Base-by-base conservation (phyloP, 2,113 vertebrate genomes). In the Colaptes auratus region DNA sequence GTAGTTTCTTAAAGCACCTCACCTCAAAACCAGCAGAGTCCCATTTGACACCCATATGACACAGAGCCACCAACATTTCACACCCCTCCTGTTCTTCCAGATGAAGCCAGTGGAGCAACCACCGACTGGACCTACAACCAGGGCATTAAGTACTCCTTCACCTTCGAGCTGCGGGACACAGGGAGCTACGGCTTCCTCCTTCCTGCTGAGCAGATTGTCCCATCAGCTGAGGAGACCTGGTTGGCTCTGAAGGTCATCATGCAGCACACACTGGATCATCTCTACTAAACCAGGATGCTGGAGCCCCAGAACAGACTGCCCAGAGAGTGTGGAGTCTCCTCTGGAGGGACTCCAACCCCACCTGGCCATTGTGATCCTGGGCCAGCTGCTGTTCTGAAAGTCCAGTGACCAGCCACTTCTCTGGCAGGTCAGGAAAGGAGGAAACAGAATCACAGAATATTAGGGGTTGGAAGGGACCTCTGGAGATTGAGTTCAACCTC, bases 91-190 rank as follows among this genome's bases (percentile, higher is more conserved):
- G 2, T 52, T 33, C 8, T 46, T 25, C 3, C 89, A 99, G 99
- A 99, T 88, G 97, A 97, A 97, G 98, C 99, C 2, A 99, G 99
- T 0, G 99, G 99, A 5, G 36, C 4, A 65, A 98, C 98, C 66
- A 15, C 99, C 0, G 99, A 99, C 98, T 99, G 99, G 99, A 98
- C 98, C 31, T 99, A 99, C 86, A 65, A 97, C 24, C 97, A 98
- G 63, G 99, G 98, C 63, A 98, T 99, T 74, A 99, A 99, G 83
- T 99, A 99, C 73, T 99, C 99, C 39, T 99, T 97, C 95, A 98
- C 98, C 60, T 99, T 99, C 2, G 99, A 99, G 97, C 98, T 99
- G 95, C 95, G 99, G 65, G 99, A 99, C 91, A 99, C 98, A 0
- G 99, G 99, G 15, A 69, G 59, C 10, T 98, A 98, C 0, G 99